Conservation (phyloP, 2,888 invertebrate species). For the Zele albiditarsus region DNA sequence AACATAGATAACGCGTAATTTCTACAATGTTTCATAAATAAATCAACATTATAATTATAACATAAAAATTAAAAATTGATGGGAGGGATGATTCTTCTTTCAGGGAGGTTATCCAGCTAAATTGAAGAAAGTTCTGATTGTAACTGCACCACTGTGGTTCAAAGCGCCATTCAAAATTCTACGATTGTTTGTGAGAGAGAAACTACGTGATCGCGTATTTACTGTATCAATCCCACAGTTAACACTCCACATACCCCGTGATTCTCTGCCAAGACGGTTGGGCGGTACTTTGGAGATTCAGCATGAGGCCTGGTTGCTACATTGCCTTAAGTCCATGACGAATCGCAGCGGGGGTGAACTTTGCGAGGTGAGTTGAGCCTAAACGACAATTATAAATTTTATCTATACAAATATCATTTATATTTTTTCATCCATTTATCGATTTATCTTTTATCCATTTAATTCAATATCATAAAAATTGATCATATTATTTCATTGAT, state of each 20-base stretch:
- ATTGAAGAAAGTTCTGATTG: conserved; percentile 96
- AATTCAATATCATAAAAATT: neutral
- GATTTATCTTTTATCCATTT: conserved; percentile 1
- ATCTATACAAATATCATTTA: neutral
- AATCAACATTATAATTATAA: neutral
- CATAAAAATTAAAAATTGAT: neutral
- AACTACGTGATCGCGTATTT: conserved; percentile 94
- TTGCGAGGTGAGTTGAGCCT: conserved; percentile 63
- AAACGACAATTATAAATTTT: neutral
- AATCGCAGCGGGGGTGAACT: conserved; percentile 79
- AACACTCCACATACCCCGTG: conserved; percentile 90
- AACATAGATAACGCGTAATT: neutral
- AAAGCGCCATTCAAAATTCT: conserved; percentile 98
- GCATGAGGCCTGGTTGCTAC: conserved; percentile 91
- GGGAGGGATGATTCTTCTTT: conserved; percentile 33
- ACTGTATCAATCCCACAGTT: conserved; percentile 95
- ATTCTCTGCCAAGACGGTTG: conserved; percentile 90
- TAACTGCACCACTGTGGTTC: conserved; percentile 98
- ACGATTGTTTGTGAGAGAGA: conserved; percentile 94
- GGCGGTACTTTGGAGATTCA: conserved; percentile 91
- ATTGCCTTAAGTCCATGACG: conserved; percentile 88
- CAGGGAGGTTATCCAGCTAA: conserved; percentile 98
- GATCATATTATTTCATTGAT: neutral
- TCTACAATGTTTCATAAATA: neutral
- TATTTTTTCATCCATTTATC: neutral